Evolutionary conservation across 2,888 invertebrate species (phyloP).

Genomic region (Nematopogon swammerdamellus): DNA sequence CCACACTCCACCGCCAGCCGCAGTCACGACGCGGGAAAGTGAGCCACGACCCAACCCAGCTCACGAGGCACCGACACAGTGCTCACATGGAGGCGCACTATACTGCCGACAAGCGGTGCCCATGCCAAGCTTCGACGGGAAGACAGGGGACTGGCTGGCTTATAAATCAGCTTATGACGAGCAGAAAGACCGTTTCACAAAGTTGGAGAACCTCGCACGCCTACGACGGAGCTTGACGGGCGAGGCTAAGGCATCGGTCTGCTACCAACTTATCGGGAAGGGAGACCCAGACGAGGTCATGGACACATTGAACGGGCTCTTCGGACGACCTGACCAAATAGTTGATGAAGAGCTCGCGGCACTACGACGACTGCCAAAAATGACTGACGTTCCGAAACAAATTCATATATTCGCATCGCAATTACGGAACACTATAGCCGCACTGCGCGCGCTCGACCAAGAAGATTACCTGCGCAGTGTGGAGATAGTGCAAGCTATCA

Average conservation of each 20-base stretch:
- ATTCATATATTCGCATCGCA: background rate
- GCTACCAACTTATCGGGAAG: background rate
- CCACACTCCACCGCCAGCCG: conserved; percentile 2
- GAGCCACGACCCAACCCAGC: background rate
- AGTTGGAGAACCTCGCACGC: background rate
- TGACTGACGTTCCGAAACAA: background rate
- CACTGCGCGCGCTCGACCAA: background rate
- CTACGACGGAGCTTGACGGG: conserved; percentile 1
- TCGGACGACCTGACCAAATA: background rate
- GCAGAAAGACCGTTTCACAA: background rate
- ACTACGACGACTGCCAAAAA: background rate
- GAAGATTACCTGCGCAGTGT: background rate
- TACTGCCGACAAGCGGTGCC: background rate
- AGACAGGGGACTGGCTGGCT: background rate
- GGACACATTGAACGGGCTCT: background rate
- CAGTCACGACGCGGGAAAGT: background rate
- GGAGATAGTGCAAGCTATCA: background rate
- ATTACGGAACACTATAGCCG: background rate
- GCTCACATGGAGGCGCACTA: background rate
- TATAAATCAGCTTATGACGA: background rate
- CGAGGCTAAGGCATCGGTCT: background rate
- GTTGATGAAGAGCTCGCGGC: background rate
- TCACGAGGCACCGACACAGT: background rate
- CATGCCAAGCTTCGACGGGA: background rate
- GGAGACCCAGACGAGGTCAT: background rate